Conservation (phyloP, 2,113 vertebrate species). For the Microcebus jonahi region DNA sequence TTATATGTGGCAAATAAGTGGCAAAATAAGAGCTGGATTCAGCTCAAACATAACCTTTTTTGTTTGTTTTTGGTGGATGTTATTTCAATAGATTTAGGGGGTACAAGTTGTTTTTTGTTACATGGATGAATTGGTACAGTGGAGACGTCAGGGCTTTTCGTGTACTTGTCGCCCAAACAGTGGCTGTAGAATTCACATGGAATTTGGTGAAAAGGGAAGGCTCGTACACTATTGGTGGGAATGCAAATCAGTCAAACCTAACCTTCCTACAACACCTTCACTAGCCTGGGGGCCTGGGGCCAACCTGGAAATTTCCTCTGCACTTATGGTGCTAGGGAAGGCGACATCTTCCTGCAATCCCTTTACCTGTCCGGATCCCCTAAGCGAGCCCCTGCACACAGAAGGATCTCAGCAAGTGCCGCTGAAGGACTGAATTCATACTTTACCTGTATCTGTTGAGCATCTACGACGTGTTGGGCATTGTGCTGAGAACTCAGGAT, state of each 20-base stretch:
- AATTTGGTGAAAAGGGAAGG: too few species aligned
- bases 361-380: not conserved
- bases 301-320: not conserved
- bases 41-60: not conserved
- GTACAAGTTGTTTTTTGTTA: too few species aligned
- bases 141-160: too few species aligned
- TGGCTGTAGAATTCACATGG: too few species aligned
- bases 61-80: too few species aligned
- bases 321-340: not conserved
- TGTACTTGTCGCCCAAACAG: too few species aligned
- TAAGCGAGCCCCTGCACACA: too few species aligned
- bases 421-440: not conserved
- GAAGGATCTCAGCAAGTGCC: not conserved
- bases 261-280: not conserved
- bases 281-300: not conserved
- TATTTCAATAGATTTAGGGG: too few species aligned
- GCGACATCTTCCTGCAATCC: not conserved
- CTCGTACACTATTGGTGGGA: too few species aligned
- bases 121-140: too few species aligned
- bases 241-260: too few species aligned
- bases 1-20: not conserved
- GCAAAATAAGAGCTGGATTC: not conserved
- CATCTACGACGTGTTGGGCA: too few species aligned
- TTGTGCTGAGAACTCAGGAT: not conserved
- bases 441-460: not conserved